Conservation (phyloP, 1,140 invertebrate species). For the Drosophila repleta region DNA sequence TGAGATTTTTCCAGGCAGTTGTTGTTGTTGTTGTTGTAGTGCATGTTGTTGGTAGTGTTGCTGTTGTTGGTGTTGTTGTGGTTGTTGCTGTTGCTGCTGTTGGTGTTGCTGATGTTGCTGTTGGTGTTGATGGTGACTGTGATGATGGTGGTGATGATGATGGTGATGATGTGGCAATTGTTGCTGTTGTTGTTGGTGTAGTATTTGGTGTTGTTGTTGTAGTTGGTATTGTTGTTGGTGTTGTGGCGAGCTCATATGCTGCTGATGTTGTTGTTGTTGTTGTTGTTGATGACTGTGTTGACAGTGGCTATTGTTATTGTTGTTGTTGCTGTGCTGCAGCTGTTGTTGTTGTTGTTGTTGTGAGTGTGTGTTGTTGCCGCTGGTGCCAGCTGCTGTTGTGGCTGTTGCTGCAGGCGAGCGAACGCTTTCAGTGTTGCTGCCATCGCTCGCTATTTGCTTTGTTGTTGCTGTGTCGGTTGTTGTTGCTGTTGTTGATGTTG, state of each 20-base stretch:
- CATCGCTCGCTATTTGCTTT: slow-evolving; percentile 41
- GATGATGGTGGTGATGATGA: slow-evolving; percentile 79
- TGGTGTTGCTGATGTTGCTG: slow-evolving; percentile 66
- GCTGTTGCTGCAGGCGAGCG: slow-evolving; percentile 48
- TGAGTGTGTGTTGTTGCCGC: slow-evolving; percentile 57
- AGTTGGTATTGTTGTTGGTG: slow-evolving; percentile 76
- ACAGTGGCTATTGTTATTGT: slow-evolving; percentile 77
- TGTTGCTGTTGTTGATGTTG: slow-evolving; percentile 72
- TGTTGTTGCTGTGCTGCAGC: slow-evolving; percentile 65
- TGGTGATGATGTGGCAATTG: slow-evolving; percentile 82
- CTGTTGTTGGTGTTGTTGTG: slow-evolving; percentile 66
- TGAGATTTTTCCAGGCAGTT: slow-evolving; percentile 87
- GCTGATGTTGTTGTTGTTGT: slow-evolving; percentile 53
- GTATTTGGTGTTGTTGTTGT: slow-evolving; percentile 83
- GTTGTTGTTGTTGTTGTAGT: slow-evolving; percentile 81
- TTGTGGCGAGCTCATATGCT: slow-evolving; percentile 70
- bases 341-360: slow-evolving; percentile 73
- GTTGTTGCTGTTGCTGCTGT: slow-evolving; percentile 65
- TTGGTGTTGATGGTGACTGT: slow-evolving; percentile 43
- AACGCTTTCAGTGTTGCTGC: slow-evolving; percentile 59
- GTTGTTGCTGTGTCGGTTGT: slow-evolving; percentile 59
- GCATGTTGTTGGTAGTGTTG: slow-evolving; percentile 79
- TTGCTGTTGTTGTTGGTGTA: slow-evolving; percentile 82
- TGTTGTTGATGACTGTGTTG: slow-evolving; percentile 69
- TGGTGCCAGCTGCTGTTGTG: slow-evolving; percentile 44